Base-by-base conservation (phyloP, 2,113 vertebrate species). In the Catharus bicknelli region DNA sequence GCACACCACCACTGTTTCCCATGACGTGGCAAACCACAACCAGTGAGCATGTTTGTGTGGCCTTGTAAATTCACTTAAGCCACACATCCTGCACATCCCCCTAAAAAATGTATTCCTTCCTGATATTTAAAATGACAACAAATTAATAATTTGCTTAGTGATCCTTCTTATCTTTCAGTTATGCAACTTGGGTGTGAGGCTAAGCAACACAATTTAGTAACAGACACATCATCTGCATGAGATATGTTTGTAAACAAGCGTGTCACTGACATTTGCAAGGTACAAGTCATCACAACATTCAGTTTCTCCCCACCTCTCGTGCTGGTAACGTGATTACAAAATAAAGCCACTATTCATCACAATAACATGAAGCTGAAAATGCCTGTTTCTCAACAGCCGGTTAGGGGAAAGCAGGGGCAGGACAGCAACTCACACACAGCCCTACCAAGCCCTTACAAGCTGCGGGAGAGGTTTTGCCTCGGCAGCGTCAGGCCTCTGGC, bases 21-120 rank as follows among this genome's bases (percentile, higher is more conserved):
- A 3, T 93, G 90, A 94, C 64, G 61, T 93, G 95, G 92, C 76
- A 5, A 83, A 88, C 72, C 83, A 40, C 36, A 88, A 40, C 16
- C 19, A 51, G 26, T 2, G 12, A 58, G 10, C 20, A 4, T 2
- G 47, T 45, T 85, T 5, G 4, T 1, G 10, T 43, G 29, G 64
- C 70, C 58, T 69, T 43, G 36, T 7, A 38, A 59, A 61, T 48
- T 74, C 43, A 48, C 40, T 63, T 7, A 58, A 13, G 34, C 63
- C 54, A 58, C 32, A n/a, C 3, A 48, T 3, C 29, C 45, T 68
- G 27, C 29, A 1, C 5, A 54, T 11, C 6, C 32, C 4, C 22
- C 26, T 8, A 34, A 54, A 68, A 40, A 43, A 48, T 22, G 2
- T 9, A 42, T 20, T 42, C 51, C 30, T 55, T 83, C 42, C 45